Conservation (phyloP, 1,140 invertebrate species). For the Cecropterus lyciades region DNA sequence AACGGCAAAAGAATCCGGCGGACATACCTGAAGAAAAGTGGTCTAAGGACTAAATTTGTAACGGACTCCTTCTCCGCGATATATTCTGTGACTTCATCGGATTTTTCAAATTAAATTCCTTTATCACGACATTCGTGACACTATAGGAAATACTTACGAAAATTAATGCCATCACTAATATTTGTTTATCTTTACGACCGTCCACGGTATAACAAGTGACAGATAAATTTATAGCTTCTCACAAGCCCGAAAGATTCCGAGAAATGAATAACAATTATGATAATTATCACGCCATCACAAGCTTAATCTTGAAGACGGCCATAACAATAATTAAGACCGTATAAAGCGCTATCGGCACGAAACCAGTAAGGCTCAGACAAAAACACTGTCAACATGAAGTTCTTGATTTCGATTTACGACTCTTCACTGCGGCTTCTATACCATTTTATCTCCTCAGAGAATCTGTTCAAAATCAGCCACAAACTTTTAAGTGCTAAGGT, state of each 20-base stretch:
- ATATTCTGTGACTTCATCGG: not conserved
- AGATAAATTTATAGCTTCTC: constrained; percentile 43
- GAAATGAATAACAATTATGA: constrained; percentile 74
- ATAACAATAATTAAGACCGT: constrained; percentile 77
- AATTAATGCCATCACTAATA: constrained; percentile 42
- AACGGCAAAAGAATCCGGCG: too few relatives aligned
- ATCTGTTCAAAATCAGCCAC: constrained; percentile 14
- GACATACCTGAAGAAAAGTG: too few relatives aligned
- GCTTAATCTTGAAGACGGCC: constrained; percentile 55
- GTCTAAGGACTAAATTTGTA: too few relatives aligned
- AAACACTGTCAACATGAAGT: constrained; percentile 64
- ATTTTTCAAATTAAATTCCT: constrained; percentile 24
- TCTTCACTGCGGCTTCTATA: constrained; percentile 44
- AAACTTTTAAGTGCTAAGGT: constrained; percentile 25
- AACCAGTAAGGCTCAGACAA: constrained; percentile 78
- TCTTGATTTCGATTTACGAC: constrained; percentile 73
- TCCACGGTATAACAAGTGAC: constrained; percentile 35
- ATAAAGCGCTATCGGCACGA: constrained; percentile 73
- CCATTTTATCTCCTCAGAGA: constrained; percentile 22
- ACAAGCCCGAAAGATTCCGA: constrained; percentile 49
- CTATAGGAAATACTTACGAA: constrained; percentile 34
- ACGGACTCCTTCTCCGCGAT: not conserved
- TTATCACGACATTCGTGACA: constrained; percentile 15
- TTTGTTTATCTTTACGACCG: constrained; percentile 44
- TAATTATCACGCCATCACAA: constrained; percentile 73